phyloP scores from a whole-genome alignment of 2,797 vertebrate genomes.

The Cyprinella venusta region DNA sequence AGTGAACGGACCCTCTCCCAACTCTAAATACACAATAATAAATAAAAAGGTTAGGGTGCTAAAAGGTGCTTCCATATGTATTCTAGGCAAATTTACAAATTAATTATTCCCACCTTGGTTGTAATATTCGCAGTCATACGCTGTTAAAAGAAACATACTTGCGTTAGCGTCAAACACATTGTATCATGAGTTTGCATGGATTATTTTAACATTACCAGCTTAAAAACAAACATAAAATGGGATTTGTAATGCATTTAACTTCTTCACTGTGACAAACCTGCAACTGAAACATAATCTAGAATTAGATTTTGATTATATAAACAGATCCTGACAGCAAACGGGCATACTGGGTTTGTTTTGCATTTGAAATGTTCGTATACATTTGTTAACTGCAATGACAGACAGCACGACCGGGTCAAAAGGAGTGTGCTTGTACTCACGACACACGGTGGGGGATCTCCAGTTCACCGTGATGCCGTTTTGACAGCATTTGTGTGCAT shows the following conservation, averaged over 20 bases:
- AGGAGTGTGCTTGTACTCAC: conserved; percentile 78
- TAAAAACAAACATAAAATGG: neutral
- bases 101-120: conserved; percentile 87
- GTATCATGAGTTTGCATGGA: neutral
- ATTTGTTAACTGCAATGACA: conserved; percentile 2
- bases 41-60: neutral
- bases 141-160: conserved; percentile 77
- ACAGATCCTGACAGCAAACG: neutral
- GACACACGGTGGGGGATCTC: conserved; percentile 89
- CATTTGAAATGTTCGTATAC: neutral
- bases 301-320: neutral
- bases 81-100: neutral
- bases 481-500: conserved; percentile 96
- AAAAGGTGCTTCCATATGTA: neutral
- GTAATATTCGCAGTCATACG: conserved; percentile 96
- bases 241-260: neutral
- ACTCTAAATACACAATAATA: conserved; percentile 73
- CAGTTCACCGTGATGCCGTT: conserved; percentile 90
- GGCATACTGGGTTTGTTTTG: neutral
- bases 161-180: neutral
- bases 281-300: conserved; percentile 22
- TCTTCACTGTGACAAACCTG: conserved; percentile 5
- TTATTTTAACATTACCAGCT: neutral
- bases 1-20: conserved; percentile 93
- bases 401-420: conserved; percentile 21